These are phyloP conservation scores for Diaprepes abbreviatus DNA, from an alignment of 2,888 invertebrate species.

Conservation along the genomic window DNA sequence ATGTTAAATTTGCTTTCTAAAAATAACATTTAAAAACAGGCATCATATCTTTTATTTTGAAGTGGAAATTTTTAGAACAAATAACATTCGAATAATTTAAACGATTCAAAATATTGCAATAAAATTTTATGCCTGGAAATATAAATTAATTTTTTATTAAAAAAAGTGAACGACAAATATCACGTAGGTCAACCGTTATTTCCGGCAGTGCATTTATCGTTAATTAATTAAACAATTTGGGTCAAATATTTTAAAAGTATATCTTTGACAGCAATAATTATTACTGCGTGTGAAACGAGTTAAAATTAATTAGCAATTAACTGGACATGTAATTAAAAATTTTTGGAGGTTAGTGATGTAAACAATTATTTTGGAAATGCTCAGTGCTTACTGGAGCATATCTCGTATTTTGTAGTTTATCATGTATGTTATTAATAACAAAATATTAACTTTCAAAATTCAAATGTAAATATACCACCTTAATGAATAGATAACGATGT, in stretches of 20 bases:
- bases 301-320: slow-evolving; percentile 1
- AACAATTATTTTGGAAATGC: too few species aligned
- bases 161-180: too few species aligned
- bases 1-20: too few species aligned
- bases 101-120: too few species aligned
- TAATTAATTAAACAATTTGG: background rate
- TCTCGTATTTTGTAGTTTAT: background rate
- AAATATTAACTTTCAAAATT: background rate
- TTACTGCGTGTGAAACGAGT: background rate
- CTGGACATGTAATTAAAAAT: slow-evolving; percentile 9
- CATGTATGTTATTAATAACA: background rate
- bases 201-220: background rate
- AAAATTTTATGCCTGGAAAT: too few species aligned
- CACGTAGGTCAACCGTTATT: too few species aligned
- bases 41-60: too few species aligned
- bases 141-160: too few species aligned
- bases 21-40: too few species aligned
- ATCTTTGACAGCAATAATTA: background rate
- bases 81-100: too few species aligned
- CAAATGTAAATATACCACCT: background rate
- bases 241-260: background rate
- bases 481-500: background rate
- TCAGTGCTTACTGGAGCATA: background rate
- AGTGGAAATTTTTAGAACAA: too few species aligned
- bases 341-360: background rate